phyloP scores from a whole-genome alignment of 2,113 vertebrate species.

The Caracal caracal region DNA sequence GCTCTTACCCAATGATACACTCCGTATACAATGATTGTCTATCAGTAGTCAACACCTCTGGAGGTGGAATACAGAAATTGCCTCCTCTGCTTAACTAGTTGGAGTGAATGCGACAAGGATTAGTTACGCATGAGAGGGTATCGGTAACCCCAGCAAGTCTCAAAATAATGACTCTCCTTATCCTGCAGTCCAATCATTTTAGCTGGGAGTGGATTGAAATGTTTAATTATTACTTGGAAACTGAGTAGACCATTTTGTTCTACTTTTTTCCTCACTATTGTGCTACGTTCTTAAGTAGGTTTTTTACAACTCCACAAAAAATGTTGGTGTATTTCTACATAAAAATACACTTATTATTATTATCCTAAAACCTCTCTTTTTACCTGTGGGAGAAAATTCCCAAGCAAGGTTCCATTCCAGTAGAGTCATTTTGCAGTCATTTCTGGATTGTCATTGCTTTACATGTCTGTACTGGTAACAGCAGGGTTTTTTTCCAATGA shows the following conservation, averaged over 20 bases:
- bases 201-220: conserved; percentile 36
- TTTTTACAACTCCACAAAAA: background rate
- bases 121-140: conserved; percentile 73
- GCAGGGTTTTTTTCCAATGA: background rate
- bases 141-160: conserved; percentile 70
- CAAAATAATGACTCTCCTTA: conserved; percentile 63
- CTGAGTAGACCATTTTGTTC: background rate
- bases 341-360: background rate
- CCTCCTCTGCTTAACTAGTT: conserved; percentile 47
- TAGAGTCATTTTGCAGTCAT: background rate
- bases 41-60: conserved; percentile 67
- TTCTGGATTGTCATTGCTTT: background rate
- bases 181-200: conserved; percentile 70
- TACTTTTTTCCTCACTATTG: background rate
- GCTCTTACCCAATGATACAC: conserved; percentile 48
- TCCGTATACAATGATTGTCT: conserved; percentile 67
- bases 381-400: background rate
- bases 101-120: conserved; percentile 57
- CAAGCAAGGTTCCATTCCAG: background rate
- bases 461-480: background rate
- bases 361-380: background rate
- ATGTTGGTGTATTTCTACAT: background rate
- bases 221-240: conserved; percentile 73
- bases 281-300: background rate
- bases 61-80: conserved; percentile 60